phyloP scores from a whole-genome alignment of 2,888 invertebrate species.

The Nephrotoma guestfalica region DNA sequence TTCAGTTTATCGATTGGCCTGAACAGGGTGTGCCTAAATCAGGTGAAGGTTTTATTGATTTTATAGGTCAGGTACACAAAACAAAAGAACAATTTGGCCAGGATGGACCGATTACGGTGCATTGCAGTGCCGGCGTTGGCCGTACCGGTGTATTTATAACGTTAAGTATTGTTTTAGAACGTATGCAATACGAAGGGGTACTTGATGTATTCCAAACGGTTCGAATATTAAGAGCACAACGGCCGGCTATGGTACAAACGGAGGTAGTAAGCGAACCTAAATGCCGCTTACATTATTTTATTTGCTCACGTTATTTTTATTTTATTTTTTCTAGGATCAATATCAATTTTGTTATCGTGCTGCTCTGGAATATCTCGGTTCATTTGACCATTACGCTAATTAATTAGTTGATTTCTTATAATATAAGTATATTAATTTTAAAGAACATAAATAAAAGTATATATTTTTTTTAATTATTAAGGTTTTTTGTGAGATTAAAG shows the following conservation, averaged over 20 bases:
- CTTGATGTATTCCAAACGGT: slow-evolving; percentile 99
- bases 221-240: slow-evolving; percentile 91
- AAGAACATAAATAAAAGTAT: background rate
- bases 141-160: slow-evolving; percentile 98
- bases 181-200: slow-evolving; percentile 98
- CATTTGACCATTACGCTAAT: slow-evolving; percentile 92
- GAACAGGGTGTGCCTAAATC: slow-evolving; percentile 95
- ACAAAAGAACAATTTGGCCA: slow-evolving; percentile 99
- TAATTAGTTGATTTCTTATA: slow-evolving; percentile 31
- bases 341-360: slow-evolving; percentile 99
- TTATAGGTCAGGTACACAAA: slow-evolving; percentile 98
- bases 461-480: background rate
- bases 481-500: background rate
- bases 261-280: slow-evolving; percentile 48
- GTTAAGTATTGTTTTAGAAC: slow-evolving; percentile 91
- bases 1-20: slow-evolving; percentile 94
- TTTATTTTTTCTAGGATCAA: slow-evolving; percentile 60
- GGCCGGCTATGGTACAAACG: slow-evolving; percentile 99
- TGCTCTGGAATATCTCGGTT: slow-evolving; percentile 94
- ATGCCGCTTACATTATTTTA: background rate
- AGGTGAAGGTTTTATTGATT: slow-evolving; percentile 98
- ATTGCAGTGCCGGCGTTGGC: slow-evolving; percentile 97
- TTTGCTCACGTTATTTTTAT: slow-evolving; percentile 35
- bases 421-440: background rate
- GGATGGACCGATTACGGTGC: slow-evolving; percentile 97